Conservation (phyloP, 2,888 invertebrate species). For the Aphodius sticticus region DNA sequence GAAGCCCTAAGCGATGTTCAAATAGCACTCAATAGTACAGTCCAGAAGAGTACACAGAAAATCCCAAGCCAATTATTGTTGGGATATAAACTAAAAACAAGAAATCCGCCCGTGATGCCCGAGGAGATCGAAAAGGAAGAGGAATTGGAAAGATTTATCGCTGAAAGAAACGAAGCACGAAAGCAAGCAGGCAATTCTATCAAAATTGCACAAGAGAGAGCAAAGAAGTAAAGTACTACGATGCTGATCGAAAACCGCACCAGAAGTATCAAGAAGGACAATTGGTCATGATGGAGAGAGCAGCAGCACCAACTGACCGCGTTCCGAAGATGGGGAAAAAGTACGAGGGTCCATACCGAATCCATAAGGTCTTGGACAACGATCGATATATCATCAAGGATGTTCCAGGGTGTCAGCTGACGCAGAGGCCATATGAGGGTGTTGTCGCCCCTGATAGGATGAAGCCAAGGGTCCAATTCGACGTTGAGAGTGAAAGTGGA, state of each 20-base stretch:
- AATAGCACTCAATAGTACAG: background rate
- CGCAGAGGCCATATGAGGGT: slow-evolving; percentile 18
- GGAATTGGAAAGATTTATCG: too few relatives aligned
- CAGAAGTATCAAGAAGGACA: too few relatives aligned
- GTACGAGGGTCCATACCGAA: background rate
- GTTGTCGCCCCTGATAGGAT: slow-evolving; percentile 14
- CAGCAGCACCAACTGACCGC: too few relatives aligned
- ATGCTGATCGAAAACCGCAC: too few relatives aligned
- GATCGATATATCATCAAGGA: slow-evolving; percentile 25
- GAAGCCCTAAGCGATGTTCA: slow-evolving; percentile 5
- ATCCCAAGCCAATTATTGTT: background rate
- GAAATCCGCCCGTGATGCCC: background rate
- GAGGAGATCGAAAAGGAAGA: background rate
- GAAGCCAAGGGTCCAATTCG: slow-evolving; percentile 14
- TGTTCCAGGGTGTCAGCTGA: slow-evolving; percentile 18
- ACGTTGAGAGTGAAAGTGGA: slow-evolving; percentile 10
- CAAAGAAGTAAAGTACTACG: too few relatives aligned
- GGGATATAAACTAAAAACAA: background rate
- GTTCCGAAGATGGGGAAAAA: slow-evolving; percentile 6
- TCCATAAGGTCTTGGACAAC: slow-evolving; percentile 19
- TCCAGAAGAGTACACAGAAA: slow-evolving; percentile 6
- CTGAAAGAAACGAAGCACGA: too few relatives aligned
- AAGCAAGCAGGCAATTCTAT: too few relatives aligned
- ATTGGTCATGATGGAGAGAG: too few relatives aligned
- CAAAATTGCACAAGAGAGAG: too few relatives aligned